Conservation (phyloP, 35 echinoderm and acorn worm genomes). For the Amphiura filiformis region DNA sequence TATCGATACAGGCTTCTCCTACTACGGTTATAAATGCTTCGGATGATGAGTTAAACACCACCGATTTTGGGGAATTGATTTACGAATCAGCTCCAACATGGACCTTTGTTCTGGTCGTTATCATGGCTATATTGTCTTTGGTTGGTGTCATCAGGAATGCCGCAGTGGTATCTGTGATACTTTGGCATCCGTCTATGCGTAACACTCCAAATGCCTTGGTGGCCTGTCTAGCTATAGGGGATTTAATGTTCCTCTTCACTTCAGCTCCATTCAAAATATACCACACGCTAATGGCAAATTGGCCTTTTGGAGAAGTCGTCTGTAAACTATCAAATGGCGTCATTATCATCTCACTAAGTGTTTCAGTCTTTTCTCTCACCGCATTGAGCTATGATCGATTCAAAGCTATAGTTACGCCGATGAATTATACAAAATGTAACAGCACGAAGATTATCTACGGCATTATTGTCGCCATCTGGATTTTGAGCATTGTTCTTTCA, state of each 20-base stretch:
- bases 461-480: slow-evolving; percentile 46
- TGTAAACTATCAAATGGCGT: slow-evolving; percentile 51
- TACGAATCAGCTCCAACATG: background rate
- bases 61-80: background rate
- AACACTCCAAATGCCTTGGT: slow-evolving; percentile 70
- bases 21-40: too few species aligned
- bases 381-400: slow-evolving; percentile 70
- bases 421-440: slow-evolving; percentile 47
- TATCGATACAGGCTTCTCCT: too few species aligned
- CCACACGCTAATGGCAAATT: background rate
- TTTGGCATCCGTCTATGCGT: slow-evolving; percentile 58
- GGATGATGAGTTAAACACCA: background rate
- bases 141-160: slow-evolving; percentile 62
- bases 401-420: slow-evolving; percentile 70
- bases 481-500: slow-evolving; percentile 28
- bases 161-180: slow-evolving; percentile 45
- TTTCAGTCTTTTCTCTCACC: slow-evolving; percentile 56
- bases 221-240: slow-evolving; percentile 65
- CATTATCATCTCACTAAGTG: slow-evolving; percentile 34
- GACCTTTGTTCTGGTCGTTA: background rate
- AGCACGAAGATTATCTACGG: slow-evolving; percentile 31
- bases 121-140: slow-evolving; percentile 16
- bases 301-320: slow-evolving; percentile 28
- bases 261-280: slow-evolving; percentile 44
- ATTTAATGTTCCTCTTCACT: slow-evolving; percentile 43